Percentiles rank a stretch among this genome's conserved stretches.
phyloP scores from a whole-genome alignment of 2,113 vertebrate genomes.

The Stegastes partitus region DNA sequence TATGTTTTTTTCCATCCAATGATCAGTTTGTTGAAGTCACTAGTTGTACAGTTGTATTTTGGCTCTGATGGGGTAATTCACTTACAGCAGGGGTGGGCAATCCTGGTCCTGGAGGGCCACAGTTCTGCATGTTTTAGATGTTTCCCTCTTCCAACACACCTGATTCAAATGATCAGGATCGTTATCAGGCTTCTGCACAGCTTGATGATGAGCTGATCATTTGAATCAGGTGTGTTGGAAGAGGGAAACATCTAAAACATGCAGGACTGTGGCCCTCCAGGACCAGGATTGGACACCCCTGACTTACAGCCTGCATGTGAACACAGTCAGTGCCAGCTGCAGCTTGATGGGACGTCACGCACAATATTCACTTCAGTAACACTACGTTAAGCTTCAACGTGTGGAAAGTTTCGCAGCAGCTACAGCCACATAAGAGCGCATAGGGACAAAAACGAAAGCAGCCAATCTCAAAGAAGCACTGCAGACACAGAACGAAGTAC shows the following conservation, averaged over 20 bases:
- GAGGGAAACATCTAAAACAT: too few relatives aligned
- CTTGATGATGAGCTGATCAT: too few relatives aligned
- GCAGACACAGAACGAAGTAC: conserved; percentile 54
- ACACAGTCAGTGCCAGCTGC: conserved; percentile 18
- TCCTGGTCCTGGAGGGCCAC: too few relatives aligned
- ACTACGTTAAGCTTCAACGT: conserved; percentile 24
- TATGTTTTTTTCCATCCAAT: background rate
- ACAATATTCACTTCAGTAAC: conserved; percentile 42
- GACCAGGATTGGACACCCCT: too few relatives aligned
- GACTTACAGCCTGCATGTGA: conserved; percentile 36
- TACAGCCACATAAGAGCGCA: conserved; percentile 9
- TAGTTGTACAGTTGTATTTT: conserved; percentile 26
- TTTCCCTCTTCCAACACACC: too few relatives aligned
- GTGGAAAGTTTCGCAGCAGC: conserved; percentile 20
- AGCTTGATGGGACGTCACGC: conserved; percentile 23
- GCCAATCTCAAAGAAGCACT: conserved; percentile 30
- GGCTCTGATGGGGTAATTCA: conserved; percentile 26
- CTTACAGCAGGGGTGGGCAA: too few relatives aligned
- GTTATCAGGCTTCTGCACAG: too few relatives aligned
- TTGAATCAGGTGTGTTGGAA: too few relatives aligned
- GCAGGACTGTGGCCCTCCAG: too few relatives aligned
- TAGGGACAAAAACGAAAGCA: conserved; percentile 23
- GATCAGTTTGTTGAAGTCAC: background rate
- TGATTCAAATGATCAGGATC: too few relatives aligned
- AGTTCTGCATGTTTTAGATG: too few relatives aligned